Evolutionary conservation across 2,888 invertebrate species (phyloP), one percentile per base, ranked within the genome.

Genomic region (Volucella zonaria): DNA sequence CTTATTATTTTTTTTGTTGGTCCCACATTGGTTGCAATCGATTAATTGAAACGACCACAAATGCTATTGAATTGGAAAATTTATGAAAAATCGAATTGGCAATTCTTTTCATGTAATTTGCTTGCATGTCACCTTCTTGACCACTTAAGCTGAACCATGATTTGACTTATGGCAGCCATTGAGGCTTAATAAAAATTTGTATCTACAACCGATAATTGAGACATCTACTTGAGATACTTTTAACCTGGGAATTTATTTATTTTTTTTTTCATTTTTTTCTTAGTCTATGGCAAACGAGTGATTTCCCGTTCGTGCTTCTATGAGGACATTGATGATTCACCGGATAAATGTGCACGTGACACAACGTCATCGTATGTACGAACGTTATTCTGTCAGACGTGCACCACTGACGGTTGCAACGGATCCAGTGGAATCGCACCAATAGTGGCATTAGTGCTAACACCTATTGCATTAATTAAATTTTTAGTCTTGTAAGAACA

Each of bases 261-360:
- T 64, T 52, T 14, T 75, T 61, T 59, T 54, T 71, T 85, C 49
- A 45, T 64, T 86, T 43, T 87, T 49, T 64, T 90, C 90, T 43
- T 89, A 92, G 92, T 92, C 80, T 91, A 92, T 87, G 91, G 91
- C 82, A 92, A 92, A 86, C 89, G 89, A 47, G 91, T 92, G 45
- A 90, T 92, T 86, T 89, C 91, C 8, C 91, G 92, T 56, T 92
- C 92, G 64, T 92, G 92, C 49, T 91, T 91, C 87, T 92, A 90
- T 73, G 92, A 92, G 88, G 92, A 92, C 80, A 80, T 90, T 49
- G 91, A 90, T 79, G 91, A 92, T 76, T 88, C 91, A 68, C 87
- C 90, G 61, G 91, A 92, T 79, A 90, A 90, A 71, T 92, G 92
- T 82, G 88, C 89, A 54, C 90, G 89, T 85, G 90, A 91, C 79